Evolutionary conservation across 1,140 invertebrate species (phyloP), one percentile per base, ranked within the genome.

Genomic region (Samia ricini): DNA sequence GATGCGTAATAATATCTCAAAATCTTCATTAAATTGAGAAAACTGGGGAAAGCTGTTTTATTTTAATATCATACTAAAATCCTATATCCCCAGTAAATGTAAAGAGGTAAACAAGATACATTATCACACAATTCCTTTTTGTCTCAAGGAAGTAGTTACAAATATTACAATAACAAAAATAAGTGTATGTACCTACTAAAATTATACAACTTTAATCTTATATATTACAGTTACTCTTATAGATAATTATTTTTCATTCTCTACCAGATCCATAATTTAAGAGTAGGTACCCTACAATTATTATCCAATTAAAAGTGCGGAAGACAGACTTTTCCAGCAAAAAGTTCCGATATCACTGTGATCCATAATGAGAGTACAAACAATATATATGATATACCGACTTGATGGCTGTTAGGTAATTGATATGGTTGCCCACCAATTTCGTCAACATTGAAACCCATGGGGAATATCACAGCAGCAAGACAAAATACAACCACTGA

Each of bases 271-370:
- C 50, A 51, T 51, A 20, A 55, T 55, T 24, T 55, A n/a, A 55
- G 12, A 24, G 12, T 56, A n/a, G n/a, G n/a, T n/a, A n/a, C 8
- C n/a, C 33, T 15, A 15, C 4, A 42, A 4, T 10, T 42, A 42
- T 15, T 15, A 15, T 42, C 4, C 15, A 15, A 1, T 88, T 95
- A 98, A 92, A 98, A 97, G 91, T 98, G 97, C 52, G 97, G 97
- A 65, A 98, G 89, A 90, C 98, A 99, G 10, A 99, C 97, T 95
- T 99, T 99, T n/a, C 97, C 97, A 61, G 97, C 97, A 93, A 99
- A 98, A 19, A 99, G 87, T 91, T 99, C 98, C 8, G 97, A 98
- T 71, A 99, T 96, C 4, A 99, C 98, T 51, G 97, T 98, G 54
- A 98, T 97, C 98, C 98, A 99, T 2, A 99, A 85, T 26, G 97